Conservation (phyloP, 2,888 invertebrate genomes). For the Arge pagana region DNA sequence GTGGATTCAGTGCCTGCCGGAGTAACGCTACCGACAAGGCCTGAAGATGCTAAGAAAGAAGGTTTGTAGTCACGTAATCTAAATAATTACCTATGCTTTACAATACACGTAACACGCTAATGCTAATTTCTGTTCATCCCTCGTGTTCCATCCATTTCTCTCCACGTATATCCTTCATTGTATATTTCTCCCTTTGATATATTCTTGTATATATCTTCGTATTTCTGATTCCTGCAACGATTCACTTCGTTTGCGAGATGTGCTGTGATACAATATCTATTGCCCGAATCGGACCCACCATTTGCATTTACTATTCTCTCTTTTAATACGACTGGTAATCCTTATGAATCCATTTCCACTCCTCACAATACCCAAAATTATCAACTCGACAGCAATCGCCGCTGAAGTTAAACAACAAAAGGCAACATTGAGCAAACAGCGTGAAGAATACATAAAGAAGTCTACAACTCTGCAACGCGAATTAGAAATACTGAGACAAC, state of each 20-base stretch:
- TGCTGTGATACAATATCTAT: too few species aligned
- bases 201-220: too few species aligned
- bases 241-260: too few species aligned
- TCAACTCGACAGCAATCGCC: slow-evolving; percentile 67
- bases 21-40: slow-evolving; percentile 41
- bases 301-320: not conserved
- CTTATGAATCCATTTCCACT: slow-evolving; percentile 13
- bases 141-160: slow-evolving; percentile 7
- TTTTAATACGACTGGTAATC: not conserved
- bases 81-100: slow-evolving; percentile 4
- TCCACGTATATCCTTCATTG: not conserved
- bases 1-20: slow-evolving; percentile 41
- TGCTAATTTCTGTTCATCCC: slow-evolving; percentile 6
- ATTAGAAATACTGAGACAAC: slow-evolving; percentile 76
- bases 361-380: slow-evolving; percentile 24
- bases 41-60: slow-evolving; percentile 57
- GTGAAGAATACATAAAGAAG: slow-evolving; percentile 81
- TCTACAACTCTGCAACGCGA: slow-evolving; percentile 75
- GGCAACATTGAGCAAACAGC: slow-evolving; percentile 77
- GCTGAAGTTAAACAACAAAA: slow-evolving; percentile 83
- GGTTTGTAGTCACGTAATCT: slow-evolving; percentile 38
- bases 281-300: too few species aligned
- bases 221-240: too few species aligned
- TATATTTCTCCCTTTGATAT: not conserved
- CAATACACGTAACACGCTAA: slow-evolving; percentile 14